These are phyloP conservation scores for Sterrhoptilus dennistouni DNA, from an alignment of 2,113 vertebrate species.

Conservation along the genomic window DNA sequence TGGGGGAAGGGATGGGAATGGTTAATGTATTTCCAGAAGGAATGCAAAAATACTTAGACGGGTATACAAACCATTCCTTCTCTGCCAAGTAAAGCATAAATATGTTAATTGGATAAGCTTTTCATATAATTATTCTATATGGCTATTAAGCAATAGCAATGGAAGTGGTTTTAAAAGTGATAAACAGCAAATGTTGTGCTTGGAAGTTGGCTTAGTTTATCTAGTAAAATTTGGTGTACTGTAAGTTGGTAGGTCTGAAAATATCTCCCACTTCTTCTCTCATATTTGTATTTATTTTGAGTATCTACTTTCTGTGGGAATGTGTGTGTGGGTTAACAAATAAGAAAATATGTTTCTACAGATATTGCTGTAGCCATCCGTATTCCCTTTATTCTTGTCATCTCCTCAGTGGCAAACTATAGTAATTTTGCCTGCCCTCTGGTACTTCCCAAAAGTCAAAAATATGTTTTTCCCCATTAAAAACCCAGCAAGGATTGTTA, in stretches of 20 bases:
- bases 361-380: not conserved
- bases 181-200: not conserved
- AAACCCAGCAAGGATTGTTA: slow-evolving; percentile 31
- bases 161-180: not conserved
- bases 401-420: not conserved
- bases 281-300: not conserved
- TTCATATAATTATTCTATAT: not conserved
- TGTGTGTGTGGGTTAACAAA: not conserved
- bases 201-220: not conserved
- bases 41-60: not conserved
- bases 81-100: slow-evolving; percentile 11
- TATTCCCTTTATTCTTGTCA: not conserved
- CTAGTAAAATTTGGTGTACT: not conserved
- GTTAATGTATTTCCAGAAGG: slow-evolving; percentile 4
- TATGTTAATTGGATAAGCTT: not conserved
- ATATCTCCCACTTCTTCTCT: not conserved
- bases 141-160: not conserved
- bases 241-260: slow-evolving; percentile 23
- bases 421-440: not conserved
- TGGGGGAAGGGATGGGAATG: not conserved
- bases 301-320: not conserved
- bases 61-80: not conserved
- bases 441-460: slow-evolving; percentile 21
- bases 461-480: slow-evolving; percentile 5
- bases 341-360: not conserved